Evolutionary conservation across 2,797 vertebrate genomes (phyloP), one percentile per base, ranked within the genome.

Genomic region (Podargus strigoides): DNA sequence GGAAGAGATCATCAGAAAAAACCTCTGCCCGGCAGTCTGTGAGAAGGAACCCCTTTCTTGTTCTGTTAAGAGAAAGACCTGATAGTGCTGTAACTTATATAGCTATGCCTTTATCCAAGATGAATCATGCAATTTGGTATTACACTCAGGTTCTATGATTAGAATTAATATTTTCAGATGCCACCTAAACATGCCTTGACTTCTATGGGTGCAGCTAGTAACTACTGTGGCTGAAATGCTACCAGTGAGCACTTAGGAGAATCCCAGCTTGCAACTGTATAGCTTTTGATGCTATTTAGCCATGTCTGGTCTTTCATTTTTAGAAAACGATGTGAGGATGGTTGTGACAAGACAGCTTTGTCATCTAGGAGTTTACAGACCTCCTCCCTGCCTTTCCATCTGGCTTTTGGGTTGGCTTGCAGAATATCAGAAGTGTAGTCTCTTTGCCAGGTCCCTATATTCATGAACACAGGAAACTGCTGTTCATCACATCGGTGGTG

Each of bases 341-440:
- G 55, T 24, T 84, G 62, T 64, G 77, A 93, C 84, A 95, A 3
- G 4, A 41, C 34, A 87, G 44, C 46, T 90, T 86, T 93, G 80
- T 93, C 91, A 72, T 66, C 26, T 59, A 63, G 81, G 72, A 94
- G 47, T 70, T 76, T 72, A 69, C 49, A 94, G 91, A 94, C 77
- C 70, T 76, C 52, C 69, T 82, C 55, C 69, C 72, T 90, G 88
- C 67, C 90, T 90, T 79, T 89, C 94, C 67, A 86, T 91, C 80
- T 92, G 89, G 88, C 69, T 77, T 81, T 52, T 50, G 39, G 18
- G 60, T 28, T 76, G 44, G 34, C 46, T 44, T 72, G 26, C 20
- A 76, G 63, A 70, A 44, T 41, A 90, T 8, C 39, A 37, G 28
- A 76, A 50, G 5, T 41, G n/a, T 3, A 52, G 23, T n/a, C 14